Base-by-base conservation (phyloP, 1,140 invertebrate species). In the Hylyphantes graminicola region DNA sequence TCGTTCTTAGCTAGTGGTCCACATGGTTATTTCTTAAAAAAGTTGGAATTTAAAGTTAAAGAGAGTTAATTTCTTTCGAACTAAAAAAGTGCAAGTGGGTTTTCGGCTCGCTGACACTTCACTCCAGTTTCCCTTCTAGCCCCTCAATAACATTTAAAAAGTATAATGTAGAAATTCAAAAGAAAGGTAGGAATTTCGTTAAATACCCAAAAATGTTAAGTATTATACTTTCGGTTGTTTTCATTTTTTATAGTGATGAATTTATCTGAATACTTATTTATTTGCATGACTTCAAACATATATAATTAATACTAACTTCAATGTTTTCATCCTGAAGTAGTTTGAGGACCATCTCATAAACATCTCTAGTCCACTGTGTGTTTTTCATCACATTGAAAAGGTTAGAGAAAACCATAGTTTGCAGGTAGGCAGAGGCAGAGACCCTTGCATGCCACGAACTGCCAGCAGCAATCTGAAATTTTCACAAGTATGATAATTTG, bases 361-460 rank as follows among this genome's bases (percentile, higher is more conserved):
- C 87, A 19, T 85, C 67, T 59, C 86, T 78, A 7, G 87, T 90
- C 89, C 92, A 92, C 0, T 90, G 87, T 0, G 90, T 70, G n/a
- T 91, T 89, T 35, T 92, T 92, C n/a, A 93, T 89, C 35, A 96
- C 89, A 79, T 92, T 91, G 17, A 95, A 93, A 90, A 97, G 93
- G 87, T 97, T 97, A 86, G 95, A 93, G 89, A 97, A 97, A 10
- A 96, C 92, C 75, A 95, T 88, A 19, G 94, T 93, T 89, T 96
- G 94, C 10, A 97, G 90, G 87, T 95, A 96, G 74, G 93, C 92
- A 2, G 96, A 90, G 80, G 93, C 92, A 11, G 93, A 92, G 0
- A 92, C 91, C 67, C 95, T 91, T 0, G 94, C 93, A 86, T 94
- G 95, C 96, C 96, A 97, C 8, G 94, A 96, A 8, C 85, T 89